A percentile compares a stretch with the other conserved stretches of the same genome.
Conservation (phyloP, 2,888 invertebrate species). For the Bimastos eiseni region DNA sequence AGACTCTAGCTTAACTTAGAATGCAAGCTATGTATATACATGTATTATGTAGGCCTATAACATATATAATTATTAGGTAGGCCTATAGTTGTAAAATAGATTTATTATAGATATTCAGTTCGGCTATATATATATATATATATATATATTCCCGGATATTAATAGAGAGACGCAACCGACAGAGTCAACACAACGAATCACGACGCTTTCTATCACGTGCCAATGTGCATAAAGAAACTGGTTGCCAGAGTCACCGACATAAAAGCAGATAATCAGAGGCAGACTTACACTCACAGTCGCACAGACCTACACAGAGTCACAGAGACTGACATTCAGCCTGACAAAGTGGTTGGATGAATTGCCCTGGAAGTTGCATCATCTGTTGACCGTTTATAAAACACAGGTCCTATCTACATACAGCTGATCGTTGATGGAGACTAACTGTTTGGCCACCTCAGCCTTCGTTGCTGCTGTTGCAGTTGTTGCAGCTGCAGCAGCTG, state of each 20-base stretch:
- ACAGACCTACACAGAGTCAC: slow-evolving; percentile 16
- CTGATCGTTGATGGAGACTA: background rate
- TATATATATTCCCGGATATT: background rate
- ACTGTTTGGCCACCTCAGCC: background rate
- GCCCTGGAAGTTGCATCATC: background rate
- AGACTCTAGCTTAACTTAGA: background rate
- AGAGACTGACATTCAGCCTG: background rate
- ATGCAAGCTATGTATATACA: background rate
- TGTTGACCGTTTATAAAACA: background rate
- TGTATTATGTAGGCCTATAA: no score
- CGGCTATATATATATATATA: slow-evolving; percentile 2
- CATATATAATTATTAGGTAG: no score
- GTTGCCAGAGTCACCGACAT: background rate
- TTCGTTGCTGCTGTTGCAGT: background rate
- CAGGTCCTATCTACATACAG: background rate
- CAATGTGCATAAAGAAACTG: background rate
- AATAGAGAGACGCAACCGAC: background rate
- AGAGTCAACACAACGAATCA: background rate
- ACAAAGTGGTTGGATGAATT: background rate
- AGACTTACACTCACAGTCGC: slow-evolving; percentile 10
- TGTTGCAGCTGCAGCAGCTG: background rate
- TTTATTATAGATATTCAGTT: background rate
- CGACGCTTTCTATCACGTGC: background rate
- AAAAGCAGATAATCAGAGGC: slow-evolving; percentile 25
- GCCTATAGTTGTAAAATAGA: background rate